phyloP scores from a whole-genome alignment of 2,888 invertebrate genomes.

The Tridacna gigas region DNA sequence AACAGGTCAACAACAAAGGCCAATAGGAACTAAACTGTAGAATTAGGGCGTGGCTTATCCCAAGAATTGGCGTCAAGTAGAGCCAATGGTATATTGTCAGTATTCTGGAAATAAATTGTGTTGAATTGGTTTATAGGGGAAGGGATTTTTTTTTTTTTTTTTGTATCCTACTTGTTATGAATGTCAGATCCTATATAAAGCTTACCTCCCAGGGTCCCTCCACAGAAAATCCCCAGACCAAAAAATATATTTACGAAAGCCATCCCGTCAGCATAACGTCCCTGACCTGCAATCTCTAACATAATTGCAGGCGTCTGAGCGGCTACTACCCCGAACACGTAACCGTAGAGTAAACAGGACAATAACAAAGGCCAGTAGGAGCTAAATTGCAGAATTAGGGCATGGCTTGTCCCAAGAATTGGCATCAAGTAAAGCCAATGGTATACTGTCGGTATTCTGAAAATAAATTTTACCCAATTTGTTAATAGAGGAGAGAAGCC shows the following conservation, averaged over 20 bases:
- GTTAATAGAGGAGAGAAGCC: no score
- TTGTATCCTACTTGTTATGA: background rate
- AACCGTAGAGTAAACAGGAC: slow-evolving; percentile 44
- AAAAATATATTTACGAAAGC: slow-evolving; percentile 47
- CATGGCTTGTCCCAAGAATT: slow-evolving; percentile 33
- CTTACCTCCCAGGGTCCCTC: slow-evolving; percentile 48
- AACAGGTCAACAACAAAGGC: slow-evolving; percentile 37
- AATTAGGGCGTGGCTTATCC: slow-evolving; percentile 32
- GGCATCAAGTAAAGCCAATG: slow-evolving; percentile 54
- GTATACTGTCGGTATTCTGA: slow-evolving; percentile 43
- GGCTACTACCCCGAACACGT: slow-evolving; percentile 36
- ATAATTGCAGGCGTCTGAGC: slow-evolving; percentile 49
- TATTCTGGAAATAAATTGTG: slow-evolving; percentile 13
- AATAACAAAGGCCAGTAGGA: slow-evolving; percentile 40
- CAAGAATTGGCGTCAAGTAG: slow-evolving; percentile 41
- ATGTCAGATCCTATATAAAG: background rate
- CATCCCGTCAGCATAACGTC: slow-evolving; percentile 46
- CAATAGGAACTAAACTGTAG: slow-evolving; percentile 29
- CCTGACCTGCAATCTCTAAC: slow-evolving; percentile 42
- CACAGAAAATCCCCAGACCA: slow-evolving; percentile 41
- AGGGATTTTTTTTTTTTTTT: background rate
- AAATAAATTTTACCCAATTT: no score
- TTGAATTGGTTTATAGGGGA: background rate
- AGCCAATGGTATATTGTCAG: slow-evolving; percentile 59
- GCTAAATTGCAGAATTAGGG: slow-evolving; percentile 24